Evolutionary conservation across 2,797 vertebrate species (phyloP).

Genomic region (Chrysocyon brachyurus): DNA sequence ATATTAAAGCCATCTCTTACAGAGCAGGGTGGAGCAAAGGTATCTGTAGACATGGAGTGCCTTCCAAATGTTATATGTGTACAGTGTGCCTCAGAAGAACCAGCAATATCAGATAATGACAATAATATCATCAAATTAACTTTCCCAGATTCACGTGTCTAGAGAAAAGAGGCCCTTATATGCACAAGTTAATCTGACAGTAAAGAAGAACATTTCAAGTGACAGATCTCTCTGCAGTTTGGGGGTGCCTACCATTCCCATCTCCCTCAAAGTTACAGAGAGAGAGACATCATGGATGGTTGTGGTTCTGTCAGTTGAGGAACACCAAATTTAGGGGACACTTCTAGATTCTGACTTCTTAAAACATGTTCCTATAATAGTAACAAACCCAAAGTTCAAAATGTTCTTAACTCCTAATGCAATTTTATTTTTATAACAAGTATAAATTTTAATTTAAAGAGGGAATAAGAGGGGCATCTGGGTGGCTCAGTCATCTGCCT

Average conservation of each 20-base stretch:
- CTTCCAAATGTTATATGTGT: not conserved
- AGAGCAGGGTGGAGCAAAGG: not conserved
- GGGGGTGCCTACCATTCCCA: not conserved
- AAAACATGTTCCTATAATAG: not conserved
- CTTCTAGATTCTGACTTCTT: slow-evolving; percentile 10
- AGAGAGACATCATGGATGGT: not conserved
- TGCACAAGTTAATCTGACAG: not conserved
- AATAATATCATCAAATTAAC: not conserved
- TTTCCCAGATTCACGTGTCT: slow-evolving; percentile 11
- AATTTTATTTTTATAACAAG: slow-evolving; percentile 25
- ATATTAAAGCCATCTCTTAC: not conserved
- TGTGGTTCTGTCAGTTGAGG: not conserved
- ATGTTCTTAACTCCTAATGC: slow-evolving; percentile 33
- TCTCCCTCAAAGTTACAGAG: not conserved
- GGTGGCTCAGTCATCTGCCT: too few species aligned
- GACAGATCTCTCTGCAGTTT: not conserved
- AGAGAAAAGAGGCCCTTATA: not conserved
- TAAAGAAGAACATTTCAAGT: not conserved
- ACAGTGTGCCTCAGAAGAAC: not conserved
- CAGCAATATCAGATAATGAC: not conserved
- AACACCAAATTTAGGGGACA: not conserved
- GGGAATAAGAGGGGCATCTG: not conserved
- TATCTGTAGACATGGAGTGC: not conserved
- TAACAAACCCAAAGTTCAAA: not conserved
- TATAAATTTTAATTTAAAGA: slow-evolving; percentile 51